phyloP scores from a whole-genome alignment of 2,113 vertebrate genomes.

The Hoplias malabaricus region DNA sequence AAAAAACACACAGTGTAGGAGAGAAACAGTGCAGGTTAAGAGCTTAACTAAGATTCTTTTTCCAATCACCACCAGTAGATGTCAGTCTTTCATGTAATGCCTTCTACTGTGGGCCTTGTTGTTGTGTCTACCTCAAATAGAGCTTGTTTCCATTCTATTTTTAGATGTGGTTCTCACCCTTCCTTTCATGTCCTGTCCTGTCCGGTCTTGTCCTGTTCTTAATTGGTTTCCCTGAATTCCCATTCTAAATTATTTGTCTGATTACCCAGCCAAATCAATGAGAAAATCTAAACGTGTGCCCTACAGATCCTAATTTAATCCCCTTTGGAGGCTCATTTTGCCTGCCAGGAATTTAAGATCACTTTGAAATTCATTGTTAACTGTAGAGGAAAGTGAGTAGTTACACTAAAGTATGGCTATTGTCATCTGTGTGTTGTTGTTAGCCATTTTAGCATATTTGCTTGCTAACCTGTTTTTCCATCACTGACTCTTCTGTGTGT shows the following conservation, averaged over 20 bases:
- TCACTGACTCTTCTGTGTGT: conserved; percentile 44
- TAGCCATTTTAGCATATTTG: neutral
- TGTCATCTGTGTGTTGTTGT: neutral
- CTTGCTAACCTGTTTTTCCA: neutral
- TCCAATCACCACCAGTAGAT: conserved; percentile 21
- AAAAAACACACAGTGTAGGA: no score
- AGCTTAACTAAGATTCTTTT: neutral
- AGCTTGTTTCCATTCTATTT: neutral
- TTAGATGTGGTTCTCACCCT: neutral
- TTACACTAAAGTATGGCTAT: no score
- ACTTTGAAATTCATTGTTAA: neutral
- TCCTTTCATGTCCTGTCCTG: no score
- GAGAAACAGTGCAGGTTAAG: neutral
- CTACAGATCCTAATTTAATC: neutral
- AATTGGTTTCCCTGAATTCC: neutral
- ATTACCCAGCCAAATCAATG: no score
- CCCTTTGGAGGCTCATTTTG: neutral
- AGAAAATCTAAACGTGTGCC: no score
- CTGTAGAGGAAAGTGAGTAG: neutral
- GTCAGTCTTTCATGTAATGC: neutral
- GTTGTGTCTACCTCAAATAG: neutral
- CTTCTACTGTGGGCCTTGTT: neutral
- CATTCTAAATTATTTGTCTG: no score
- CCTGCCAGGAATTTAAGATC: neutral
- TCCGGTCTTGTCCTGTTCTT: neutral